Percentiles rank a stretch among this genome's conserved stretches.
These are phyloP conservation scores for Sphaeridia pumilis DNA, from an alignment of 2,888 invertebrate species.

Conservation along the genomic window DNA sequence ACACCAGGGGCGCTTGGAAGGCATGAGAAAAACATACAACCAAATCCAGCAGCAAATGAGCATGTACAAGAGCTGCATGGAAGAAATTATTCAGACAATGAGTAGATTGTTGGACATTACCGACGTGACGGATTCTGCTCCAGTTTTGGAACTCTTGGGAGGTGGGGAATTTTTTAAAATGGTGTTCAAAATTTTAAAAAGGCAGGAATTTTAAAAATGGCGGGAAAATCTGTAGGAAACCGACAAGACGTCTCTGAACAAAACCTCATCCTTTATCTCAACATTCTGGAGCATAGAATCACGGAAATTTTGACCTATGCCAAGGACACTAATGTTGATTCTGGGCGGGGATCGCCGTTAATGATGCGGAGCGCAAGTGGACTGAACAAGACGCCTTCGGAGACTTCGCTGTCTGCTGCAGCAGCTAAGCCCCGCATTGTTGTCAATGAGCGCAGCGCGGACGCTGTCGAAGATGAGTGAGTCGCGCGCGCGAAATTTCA, in stretches of 20 bases:
- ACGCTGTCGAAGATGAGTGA: constrained; percentile 14
- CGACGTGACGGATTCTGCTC: constrained; percentile 24
- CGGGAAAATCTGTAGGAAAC: constrained; percentile 16
- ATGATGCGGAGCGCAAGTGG: constrained; percentile 20
- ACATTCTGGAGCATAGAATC: constrained; percentile 29
- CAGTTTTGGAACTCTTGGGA: constrained; percentile 29
- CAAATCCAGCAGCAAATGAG: constrained; percentile 19
- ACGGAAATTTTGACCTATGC: constrained; percentile 20
- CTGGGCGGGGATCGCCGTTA: constrained; percentile 10
- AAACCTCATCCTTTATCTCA: constrained; percentile 29
- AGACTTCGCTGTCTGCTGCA: constrained; percentile 16
- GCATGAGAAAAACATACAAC: constrained; percentile 21
- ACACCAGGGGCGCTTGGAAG: constrained; percentile 23
- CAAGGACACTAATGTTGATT: constrained; percentile 10
- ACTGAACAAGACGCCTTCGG: constrained; percentile 20
- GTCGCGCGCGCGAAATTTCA: not conserved
- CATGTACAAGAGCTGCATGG: constrained; percentile 18
- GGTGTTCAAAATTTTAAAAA: not conserved
- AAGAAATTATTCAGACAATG: constrained; percentile 26
- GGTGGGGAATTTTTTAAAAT: not conserved
- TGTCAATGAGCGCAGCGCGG: constrained; percentile 12
- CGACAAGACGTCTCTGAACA: constrained; percentile 27
- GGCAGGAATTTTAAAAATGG: not conserved
- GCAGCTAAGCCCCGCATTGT: constrained; percentile 6
- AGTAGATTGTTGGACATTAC: constrained; percentile 28